These are phyloP conservation scores for Drosophila watanabei DNA, from an alignment of 1,140 invertebrate genomes.

Conservation along the genomic window DNA sequence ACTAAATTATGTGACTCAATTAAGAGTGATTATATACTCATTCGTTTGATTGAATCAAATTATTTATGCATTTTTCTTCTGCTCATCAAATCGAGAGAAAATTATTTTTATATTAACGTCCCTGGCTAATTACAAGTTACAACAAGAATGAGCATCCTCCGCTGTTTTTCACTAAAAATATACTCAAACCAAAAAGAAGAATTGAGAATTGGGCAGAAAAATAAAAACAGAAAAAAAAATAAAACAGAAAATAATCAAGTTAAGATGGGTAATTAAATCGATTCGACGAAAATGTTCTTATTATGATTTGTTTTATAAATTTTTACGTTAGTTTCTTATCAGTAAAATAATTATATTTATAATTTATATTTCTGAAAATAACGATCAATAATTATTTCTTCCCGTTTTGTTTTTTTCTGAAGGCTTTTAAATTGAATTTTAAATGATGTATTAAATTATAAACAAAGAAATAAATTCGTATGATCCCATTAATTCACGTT, in stretches of 20 bases:
- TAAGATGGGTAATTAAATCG: neutral
- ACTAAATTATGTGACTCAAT: conserved; percentile 30
- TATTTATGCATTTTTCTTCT: conserved; percentile 31
- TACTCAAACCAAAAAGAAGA: conserved; percentile 24
- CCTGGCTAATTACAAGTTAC: conserved; percentile 53
- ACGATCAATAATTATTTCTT: too few species aligned
- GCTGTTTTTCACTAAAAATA: conserved; percentile 37
- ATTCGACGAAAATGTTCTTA: conserved; percentile 2
- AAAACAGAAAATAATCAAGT: conserved; percentile 9
- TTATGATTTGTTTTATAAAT: too few species aligned
- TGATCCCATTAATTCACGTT: neutral
- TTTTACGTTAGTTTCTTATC: rapidly evolving
- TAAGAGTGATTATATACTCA: conserved; percentile 29
- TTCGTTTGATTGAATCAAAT: conserved; percentile 43
- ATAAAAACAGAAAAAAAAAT: conserved; percentile 2
- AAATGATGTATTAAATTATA: neutral
- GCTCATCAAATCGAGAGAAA: conserved; percentile 28
- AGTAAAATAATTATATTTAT: neutral
- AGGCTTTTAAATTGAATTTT: too few species aligned
- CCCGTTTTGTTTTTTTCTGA: neutral
- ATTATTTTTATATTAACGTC: conserved; percentile 47
- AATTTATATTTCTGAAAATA: neutral
- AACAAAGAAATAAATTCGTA: neutral
- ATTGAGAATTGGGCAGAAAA: conserved; percentile 15
- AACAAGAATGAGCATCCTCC: conserved; percentile 50